Evolutionary conservation across 2,113 vertebrate species (phyloP).

Genomic region (Aleadryas rufinucha): DNA sequence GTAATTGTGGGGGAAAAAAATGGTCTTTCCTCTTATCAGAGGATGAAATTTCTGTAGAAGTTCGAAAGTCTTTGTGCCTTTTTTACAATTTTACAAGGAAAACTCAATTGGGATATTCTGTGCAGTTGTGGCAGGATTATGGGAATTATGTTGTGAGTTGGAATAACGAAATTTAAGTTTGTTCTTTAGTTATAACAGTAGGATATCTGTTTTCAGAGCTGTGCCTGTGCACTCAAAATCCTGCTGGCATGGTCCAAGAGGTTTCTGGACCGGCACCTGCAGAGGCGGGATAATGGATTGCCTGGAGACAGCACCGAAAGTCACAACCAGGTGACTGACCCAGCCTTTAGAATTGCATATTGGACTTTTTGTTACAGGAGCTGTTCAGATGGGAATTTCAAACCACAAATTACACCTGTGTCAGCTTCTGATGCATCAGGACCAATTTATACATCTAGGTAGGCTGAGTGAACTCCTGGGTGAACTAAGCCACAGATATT

Average conservation of each 20-base stretch:
- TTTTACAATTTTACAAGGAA: neutral
- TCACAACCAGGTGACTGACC: neutral
- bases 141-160: neutral
- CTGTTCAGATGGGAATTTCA: neutral
- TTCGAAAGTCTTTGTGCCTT: neutral
- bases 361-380: neutral
- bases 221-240: neutral
- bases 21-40: neutral
- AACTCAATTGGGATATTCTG: neutral
- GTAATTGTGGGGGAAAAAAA: neutral
- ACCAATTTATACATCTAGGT: neutral
- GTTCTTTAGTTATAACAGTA: neutral
- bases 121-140: neutral
- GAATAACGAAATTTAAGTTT: neutral
- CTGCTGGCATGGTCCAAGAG: rapidly evolving
- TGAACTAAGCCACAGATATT: neutral
- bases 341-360: neutral
- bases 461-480: neutral
- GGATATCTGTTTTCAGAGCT: neutral
- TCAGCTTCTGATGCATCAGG: neutral
- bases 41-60: neutral
- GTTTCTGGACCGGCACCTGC: neutral
- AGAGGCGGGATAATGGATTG: rapidly evolving
- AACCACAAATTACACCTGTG: neutral
- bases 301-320: neutral